These are phyloP conservation scores for Spicauda simplicius DNA, from an alignment of 2,888 invertebrate species.

Conservation along the genomic window DNA sequence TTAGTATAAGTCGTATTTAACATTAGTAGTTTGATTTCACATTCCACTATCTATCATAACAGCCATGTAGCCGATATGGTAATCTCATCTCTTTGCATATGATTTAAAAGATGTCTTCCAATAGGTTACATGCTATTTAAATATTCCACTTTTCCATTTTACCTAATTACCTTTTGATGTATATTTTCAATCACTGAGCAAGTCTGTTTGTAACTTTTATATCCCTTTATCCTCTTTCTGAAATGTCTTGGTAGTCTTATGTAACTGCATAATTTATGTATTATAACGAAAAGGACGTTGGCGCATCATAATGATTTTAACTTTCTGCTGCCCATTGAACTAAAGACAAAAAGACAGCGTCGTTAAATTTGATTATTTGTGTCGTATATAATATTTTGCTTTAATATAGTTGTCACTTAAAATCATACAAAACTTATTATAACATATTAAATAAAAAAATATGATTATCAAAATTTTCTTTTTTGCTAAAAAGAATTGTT, in stretches of 20 bases:
- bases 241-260: not conserved
- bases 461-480: too few species aligned
- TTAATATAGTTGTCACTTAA: too few species aligned
- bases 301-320: not conserved
- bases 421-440: too few species aligned
- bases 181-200: not conserved
- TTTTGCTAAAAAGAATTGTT: too few species aligned
- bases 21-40: constrained; percentile 50
- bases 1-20: constrained; percentile 44
- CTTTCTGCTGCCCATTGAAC: not conserved
- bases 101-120: constrained; percentile 78
- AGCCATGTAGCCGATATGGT: constrained; percentile 20
- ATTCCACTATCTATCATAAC: constrained; percentile 59
- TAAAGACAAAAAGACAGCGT: not conserved
- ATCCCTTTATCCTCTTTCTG: not conserved
- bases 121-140: constrained; percentile 68
- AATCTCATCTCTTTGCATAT: constrained; percentile 48
- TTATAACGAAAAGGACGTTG: not conserved
- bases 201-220: constrained; percentile 2
- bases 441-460: too few species aligned
- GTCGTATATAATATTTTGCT: too few species aligned
- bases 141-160: not conserved
- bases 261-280: not conserved
- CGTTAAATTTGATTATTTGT: not conserved
- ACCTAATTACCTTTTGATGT: not conserved